phyloP scores from a whole-genome alignment of 2,113 vertebrate genomes.

The pig (Sus scrofa) region T2T-Sscrofa CM000819.6:6194001-6194500 shows the following conservation, averaged over 20 bases:
- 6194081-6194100: background rate
- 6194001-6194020: background rate
- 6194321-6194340: background rate
- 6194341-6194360: background rate
- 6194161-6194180: background rate
- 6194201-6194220: background rate
- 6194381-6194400: rapidly evolving
- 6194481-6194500: background rate
- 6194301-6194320: background rate
- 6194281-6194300: background rate
- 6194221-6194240: background rate
- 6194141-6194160: background rate
- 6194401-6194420: rapidly evolving
- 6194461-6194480: background rate
- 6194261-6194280: background rate
- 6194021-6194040: background rate
- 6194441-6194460: background rate
- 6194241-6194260: background rate
- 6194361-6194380: background rate
- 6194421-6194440: too few species aligned
- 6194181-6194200: background rate
- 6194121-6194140: background rate
- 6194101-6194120: background rate
- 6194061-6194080: background rate
- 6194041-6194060: too few species aligned